Evolutionary conservation across 2,113 vertebrate species (phyloP).

Genomic region (Probosciger aterrimus): DNA sequence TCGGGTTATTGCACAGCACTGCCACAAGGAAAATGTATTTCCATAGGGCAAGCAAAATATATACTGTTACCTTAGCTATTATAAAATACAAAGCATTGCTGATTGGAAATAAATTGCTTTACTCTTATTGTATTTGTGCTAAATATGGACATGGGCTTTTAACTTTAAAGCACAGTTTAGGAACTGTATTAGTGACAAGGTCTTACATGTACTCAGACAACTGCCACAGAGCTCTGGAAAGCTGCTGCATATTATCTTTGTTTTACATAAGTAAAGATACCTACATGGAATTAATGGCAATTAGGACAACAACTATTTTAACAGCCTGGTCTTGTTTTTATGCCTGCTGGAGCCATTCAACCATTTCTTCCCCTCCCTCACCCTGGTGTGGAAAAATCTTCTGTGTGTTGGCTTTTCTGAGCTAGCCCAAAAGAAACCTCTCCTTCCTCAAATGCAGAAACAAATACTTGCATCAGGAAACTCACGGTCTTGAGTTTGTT

Average conservation of each 20-base stretch:
- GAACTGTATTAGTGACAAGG: not conserved
- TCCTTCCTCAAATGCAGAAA: not conserved
- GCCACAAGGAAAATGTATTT: not conserved
- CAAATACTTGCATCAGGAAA: not conserved
- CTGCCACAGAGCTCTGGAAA: not conserved
- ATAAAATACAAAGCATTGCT: not conserved
- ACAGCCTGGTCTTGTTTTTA: not conserved
- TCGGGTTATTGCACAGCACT: not conserved
- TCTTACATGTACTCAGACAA: not conserved
- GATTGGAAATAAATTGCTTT: not conserved
- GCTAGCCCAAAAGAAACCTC: not conserved
- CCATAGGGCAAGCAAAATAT: not conserved
- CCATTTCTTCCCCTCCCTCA: not conserved
- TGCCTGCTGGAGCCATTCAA: not conserved
- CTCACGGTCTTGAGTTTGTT: not conserved
- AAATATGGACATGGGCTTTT: not conserved
- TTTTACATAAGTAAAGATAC: not conserved
- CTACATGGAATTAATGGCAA: not conserved
- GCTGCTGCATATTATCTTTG: not conserved
- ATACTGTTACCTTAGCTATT: not conserved
- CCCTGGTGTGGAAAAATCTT: not conserved
- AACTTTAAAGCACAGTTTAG: not conserved
- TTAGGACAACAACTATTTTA: not conserved
- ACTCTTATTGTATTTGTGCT: not conserved
- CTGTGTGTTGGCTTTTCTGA: rapidly evolving